Evolutionary conservation across 2,888 invertebrate species (phyloP).

Genomic region (Trypoxylon attenuatum): DNA sequence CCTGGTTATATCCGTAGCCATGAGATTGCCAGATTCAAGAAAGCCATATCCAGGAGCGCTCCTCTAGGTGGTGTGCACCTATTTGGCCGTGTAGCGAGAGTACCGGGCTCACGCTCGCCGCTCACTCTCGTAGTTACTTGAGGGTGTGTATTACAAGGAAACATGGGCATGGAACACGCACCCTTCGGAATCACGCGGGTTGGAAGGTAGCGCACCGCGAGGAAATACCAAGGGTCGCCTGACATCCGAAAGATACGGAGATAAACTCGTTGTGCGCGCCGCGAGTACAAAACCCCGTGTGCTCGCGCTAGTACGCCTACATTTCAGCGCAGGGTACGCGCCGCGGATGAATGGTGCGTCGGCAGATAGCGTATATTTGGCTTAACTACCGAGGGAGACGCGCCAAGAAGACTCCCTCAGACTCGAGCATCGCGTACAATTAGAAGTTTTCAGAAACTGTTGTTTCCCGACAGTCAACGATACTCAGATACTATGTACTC

Average conservation of each 20-base stretch:
- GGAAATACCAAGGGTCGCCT: constrained; percentile 48
- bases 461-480: too few relatives aligned
- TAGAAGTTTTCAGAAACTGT: too few relatives aligned
- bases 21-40: constrained; percentile 70
- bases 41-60: constrained; percentile 38
- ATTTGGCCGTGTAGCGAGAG: constrained; percentile 25
- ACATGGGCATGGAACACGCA: constrained; percentile 46
- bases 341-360: constrained; percentile 39
- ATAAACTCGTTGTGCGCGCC: constrained; percentile 46
- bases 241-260: constrained; percentile 44
- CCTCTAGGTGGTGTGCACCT: background rate
- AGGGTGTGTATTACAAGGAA: constrained; percentile 41
- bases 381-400: constrained; percentile 21
- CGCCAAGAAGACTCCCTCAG: constrained; percentile 4
- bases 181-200: constrained; percentile 49
- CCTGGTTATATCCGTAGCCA: constrained; percentile 70
- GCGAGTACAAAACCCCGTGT: constrained; percentile 24
- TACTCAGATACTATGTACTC: too few relatives aligned
- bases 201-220: constrained; percentile 46
- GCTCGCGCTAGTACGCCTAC: constrained; percentile 10
- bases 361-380: constrained; percentile 24
- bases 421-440: background rate
- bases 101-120: constrained; percentile 29
- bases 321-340: constrained; percentile 12
- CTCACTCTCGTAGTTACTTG: background rate